These are phyloP conservation scores for Romanomermis culicivorax DNA, from an alignment of 2,888 invertebrate genomes.

Conservation along the genomic window DNA sequence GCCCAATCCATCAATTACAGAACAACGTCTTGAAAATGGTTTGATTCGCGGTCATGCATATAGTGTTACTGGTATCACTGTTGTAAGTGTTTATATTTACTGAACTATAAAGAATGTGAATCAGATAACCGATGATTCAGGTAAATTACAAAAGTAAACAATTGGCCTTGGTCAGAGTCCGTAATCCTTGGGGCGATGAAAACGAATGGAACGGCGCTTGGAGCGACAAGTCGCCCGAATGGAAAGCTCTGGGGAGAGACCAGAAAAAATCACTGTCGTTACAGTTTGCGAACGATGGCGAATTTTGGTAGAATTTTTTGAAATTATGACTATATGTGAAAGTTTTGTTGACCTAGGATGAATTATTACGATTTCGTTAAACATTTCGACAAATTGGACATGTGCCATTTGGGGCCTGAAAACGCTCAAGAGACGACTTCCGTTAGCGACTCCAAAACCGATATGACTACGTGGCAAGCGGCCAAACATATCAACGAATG, in stretches of 20 bases:
- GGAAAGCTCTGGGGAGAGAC: conserved; percentile 7
- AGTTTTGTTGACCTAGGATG: too few species aligned
- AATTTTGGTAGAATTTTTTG: too few species aligned
- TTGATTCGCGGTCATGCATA: conserved; percentile 79
- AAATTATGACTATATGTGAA: too few species aligned
- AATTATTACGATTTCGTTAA: conserved; percentile 60
- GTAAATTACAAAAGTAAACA: conserved; percentile 41
- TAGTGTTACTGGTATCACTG: conserved; percentile 62
- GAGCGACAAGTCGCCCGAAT: conserved; percentile 46
- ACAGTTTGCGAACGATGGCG: conserved; percentile 73
- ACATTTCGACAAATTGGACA: conserved; percentile 65
- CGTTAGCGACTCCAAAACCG: conserved; percentile 24
- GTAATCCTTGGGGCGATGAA: conserved; percentile 89
- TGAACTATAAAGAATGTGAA: too few species aligned
- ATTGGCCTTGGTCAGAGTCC: conserved; percentile 55
- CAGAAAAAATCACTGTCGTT: conserved; percentile 47
- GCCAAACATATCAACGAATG: conserved; percentile 78
- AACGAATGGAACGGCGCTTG: conserved; percentile 80
- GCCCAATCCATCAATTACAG: conserved; percentile 57
- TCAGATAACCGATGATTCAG: too few species aligned
- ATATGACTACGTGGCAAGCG: conserved; percentile 50
- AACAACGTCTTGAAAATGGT: conserved; percentile 58
- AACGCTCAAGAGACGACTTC: conserved; percentile 42
- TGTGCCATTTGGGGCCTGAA: conserved; percentile 85
- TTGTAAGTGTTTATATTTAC: too few species aligned